Conservation (phyloP, 2,797 vertebrate genomes). For the Sylvilagus floridanus region DNA sequence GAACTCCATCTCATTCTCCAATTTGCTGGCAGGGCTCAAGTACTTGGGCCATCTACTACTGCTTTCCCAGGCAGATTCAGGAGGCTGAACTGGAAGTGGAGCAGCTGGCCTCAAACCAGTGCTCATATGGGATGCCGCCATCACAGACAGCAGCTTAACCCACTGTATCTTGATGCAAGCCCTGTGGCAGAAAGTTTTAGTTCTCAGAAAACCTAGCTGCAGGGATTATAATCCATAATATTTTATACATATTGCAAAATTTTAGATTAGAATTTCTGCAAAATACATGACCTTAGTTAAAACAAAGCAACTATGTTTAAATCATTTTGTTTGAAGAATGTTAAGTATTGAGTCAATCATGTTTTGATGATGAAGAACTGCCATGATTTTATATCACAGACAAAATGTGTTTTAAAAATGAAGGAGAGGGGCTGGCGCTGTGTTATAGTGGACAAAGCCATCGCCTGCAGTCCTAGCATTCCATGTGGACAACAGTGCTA, state of each 20-base stretch:
- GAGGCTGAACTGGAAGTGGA: too few relatives aligned
- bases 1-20: too few relatives aligned
- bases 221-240: background rate
- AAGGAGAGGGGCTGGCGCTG: background rate
- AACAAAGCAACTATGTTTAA: slow-evolving; percentile 2
- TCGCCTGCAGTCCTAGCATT: too few relatives aligned
- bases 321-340: slow-evolving; percentile 15
- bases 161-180: too few relatives aligned
- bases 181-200: background rate
- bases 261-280: background rate
- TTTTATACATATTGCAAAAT: background rate
- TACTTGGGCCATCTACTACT: too few relatives aligned
- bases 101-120: too few relatives aligned
- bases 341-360: background rate
- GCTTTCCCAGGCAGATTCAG: too few relatives aligned
- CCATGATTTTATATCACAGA: background rate
- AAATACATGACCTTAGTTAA: background rate
- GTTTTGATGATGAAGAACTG: slow-evolving; percentile 7
- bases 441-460: too few relatives aligned
- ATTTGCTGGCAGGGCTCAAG: too few relatives aligned
- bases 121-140: too few relatives aligned
- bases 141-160: too few relatives aligned
- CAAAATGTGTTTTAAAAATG: background rate
- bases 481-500: too few relatives aligned
- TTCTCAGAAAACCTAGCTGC: background rate